Percentiles rank a stretch among this genome's conserved stretches.
These are phyloP conservation scores for Standfussiana lucernea DNA, from an alignment of 2,888 invertebrate species.

Conservation along the genomic window DNA sequence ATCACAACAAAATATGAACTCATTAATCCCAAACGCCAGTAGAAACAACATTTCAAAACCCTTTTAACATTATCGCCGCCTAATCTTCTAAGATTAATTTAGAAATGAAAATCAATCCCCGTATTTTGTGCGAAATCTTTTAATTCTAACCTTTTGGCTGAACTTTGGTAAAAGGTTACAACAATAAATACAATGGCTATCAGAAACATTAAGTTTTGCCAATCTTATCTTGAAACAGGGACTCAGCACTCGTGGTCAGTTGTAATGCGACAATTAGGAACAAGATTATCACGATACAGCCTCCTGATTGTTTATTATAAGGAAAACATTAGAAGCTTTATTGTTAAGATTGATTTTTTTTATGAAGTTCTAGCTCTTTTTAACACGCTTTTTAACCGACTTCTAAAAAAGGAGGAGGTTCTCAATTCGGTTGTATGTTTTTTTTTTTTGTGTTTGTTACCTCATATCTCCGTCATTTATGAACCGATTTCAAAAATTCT, in stretches of 20 bases:
- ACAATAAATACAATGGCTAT: conserved; percentile 59
- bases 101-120: conserved; percentile 25
- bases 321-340: not conserved
- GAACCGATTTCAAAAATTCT: too few relatives aligned
- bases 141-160: conserved; percentile 43
- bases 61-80: conserved; percentile 38
- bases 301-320: conserved; percentile 11
- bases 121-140: conserved; percentile 46
- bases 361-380: too few relatives aligned
- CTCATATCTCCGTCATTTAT: too few relatives aligned
- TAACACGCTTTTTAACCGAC: too few relatives aligned
- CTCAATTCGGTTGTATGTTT: too few relatives aligned
- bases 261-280: conserved; percentile 54
- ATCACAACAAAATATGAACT: not conserved
- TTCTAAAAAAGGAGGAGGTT: too few relatives aligned
- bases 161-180: conserved; percentile 57
- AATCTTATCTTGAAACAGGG: conserved; percentile 56
- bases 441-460: too few relatives aligned
- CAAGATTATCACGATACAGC: conserved; percentile 19
- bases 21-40: conserved; percentile 13
- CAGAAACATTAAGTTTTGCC: conserved; percentile 55
- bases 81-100: conserved; percentile 38
- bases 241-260: conserved; percentile 33
- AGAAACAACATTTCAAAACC: conserved; percentile 31
- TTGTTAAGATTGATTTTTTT: not conserved